phyloP scores from a whole-genome alignment of 1,140 invertebrate species.

The Trichogramma pretiosum region DNA sequence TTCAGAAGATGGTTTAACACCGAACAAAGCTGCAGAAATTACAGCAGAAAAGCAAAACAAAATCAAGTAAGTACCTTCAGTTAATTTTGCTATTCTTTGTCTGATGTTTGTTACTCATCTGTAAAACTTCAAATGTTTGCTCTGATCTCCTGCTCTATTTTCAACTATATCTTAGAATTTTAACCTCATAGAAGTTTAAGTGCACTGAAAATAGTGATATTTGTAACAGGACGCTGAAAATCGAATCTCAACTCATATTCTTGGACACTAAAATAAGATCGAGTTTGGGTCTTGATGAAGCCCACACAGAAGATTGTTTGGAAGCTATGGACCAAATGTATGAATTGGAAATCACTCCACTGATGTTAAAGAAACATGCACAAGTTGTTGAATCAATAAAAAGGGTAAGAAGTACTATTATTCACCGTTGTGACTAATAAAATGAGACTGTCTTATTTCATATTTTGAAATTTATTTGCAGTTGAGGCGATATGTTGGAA shows the following conservation, averaged over 20 bases:
- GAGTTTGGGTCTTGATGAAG: slow-evolving; percentile 53
- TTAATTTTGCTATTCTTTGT: no score
- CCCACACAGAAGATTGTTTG: slow-evolving; percentile 56
- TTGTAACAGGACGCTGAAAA: slow-evolving; percentile 49
- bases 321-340: slow-evolving; percentile 53
- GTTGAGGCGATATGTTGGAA: slow-evolving; percentile 65
- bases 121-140: no score
- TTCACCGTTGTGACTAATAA: not conserved
- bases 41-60: no score
- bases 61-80: no score
- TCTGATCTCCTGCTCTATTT: no score
- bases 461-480: slow-evolving; percentile 22
- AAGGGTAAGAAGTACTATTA: slow-evolving; percentile 33
- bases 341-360: slow-evolving; percentile 57
- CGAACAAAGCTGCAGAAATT: no score
- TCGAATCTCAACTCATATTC: slow-evolving; percentile 62
- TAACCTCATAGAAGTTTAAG: no score
- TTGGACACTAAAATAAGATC: slow-evolving; percentile 67
- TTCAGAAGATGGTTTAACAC: no score
- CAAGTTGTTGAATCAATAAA: slow-evolving; percentile 70
- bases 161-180: no score
- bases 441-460: not conserved
- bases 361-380: slow-evolving; percentile 81
- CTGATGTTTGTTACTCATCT: no score
- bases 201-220: no score